phyloP scores from a whole-genome alignment of 1,140 invertebrate species.

The Babylonia areolata region DNA sequence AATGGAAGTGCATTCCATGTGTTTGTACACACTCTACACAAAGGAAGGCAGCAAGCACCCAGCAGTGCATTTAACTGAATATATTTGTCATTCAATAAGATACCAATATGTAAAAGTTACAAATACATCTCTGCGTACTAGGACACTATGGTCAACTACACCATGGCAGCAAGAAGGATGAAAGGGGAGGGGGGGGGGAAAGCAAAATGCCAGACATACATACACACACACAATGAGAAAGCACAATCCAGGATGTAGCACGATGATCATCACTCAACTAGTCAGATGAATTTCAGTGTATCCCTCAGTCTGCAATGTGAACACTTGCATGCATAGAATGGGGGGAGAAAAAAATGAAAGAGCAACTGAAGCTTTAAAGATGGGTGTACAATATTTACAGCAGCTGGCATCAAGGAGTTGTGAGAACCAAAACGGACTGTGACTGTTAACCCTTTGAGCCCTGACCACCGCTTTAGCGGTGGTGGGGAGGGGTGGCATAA shows the following conservation, averaged over 20 bases:
- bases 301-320: no score
- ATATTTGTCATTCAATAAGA: constrained; percentile 20
- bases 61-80: background rate
- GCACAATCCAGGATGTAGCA: background rate
- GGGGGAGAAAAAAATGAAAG: background rate
- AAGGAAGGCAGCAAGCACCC: no score
- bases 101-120: constrained; percentile 28
- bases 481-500: no score
- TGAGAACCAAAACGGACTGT: background rate
- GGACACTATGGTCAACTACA: constrained; percentile 6
- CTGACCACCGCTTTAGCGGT: no score
- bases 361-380: background rate
- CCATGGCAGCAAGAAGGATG: background rate
- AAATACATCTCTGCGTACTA: constrained; percentile 23
- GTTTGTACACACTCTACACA: no score
- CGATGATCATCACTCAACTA: no score
- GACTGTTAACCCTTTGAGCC: no score
- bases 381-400: background rate
- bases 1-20: no score
- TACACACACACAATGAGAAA: background rate
- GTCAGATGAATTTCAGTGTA: background rate
- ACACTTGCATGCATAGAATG: background rate
- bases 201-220: background rate
- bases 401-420: no score
- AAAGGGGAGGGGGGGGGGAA: background rate